A percentile compares a stretch with the other conserved stretches of the same genome.
These are phyloP conservation scores for Zonitis immaculata DNA, from an alignment of 2,888 invertebrate species.

Conservation along the genomic window DNA sequence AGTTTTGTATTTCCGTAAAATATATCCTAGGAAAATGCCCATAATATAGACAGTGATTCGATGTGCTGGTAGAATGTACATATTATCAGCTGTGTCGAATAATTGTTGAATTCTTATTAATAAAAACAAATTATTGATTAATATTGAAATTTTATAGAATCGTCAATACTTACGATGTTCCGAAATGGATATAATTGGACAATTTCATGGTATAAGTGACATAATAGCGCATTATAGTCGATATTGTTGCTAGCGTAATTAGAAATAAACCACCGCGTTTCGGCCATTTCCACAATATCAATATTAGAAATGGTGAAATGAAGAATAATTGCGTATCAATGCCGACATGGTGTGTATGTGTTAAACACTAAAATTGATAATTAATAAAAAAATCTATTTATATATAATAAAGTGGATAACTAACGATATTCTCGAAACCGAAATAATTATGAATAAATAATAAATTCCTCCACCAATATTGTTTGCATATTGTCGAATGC, in stretches of 20 bases:
- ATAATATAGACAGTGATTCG: constrained; percentile 65
- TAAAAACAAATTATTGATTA: constrained; percentile 25
- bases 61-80: constrained; percentile 63
- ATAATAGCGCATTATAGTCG: constrained; percentile 59
- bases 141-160: no score
- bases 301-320: constrained; percentile 57
- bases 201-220: constrained; percentile 57
- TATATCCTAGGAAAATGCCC: constrained; percentile 60
- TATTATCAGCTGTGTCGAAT: constrained; percentile 64
- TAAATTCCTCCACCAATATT: constrained; percentile 66
- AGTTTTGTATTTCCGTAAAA: constrained; percentile 50
- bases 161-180: constrained; percentile 58
- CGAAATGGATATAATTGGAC: constrained; percentile 64
- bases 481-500: constrained; percentile 63
- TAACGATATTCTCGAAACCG: constrained; percentile 66
- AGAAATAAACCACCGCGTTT: constrained; percentile 51
- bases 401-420: neutral
- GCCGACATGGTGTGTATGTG: constrained; percentile 67
- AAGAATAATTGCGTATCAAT: constrained; percentile 67
- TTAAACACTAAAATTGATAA: constrained; percentile 55
- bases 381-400: constrained; percentile 1
- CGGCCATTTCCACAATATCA: constrained; percentile 59
- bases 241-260: constrained; percentile 50
- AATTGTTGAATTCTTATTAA: constrained; percentile 59
- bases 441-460: constrained; percentile 69